phyloP scores from a whole-genome alignment of 1,140 invertebrate species.

The Dermatophagoides farinae region DNA sequence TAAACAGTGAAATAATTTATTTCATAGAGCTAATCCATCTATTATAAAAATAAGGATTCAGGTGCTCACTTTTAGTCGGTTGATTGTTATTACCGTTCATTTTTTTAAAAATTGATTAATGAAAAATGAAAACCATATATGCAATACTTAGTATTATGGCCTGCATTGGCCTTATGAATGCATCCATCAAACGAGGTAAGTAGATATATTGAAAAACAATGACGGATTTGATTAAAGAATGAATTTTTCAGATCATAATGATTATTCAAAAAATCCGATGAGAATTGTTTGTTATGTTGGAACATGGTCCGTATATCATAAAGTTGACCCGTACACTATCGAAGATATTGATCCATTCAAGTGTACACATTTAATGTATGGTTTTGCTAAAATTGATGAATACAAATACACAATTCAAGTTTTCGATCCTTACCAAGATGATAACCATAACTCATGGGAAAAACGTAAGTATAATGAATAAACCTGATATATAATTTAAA shows the following conservation, averaged over 20 bases:
- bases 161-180: no score
- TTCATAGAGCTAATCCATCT: no score
- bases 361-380: conserved; percentile 70
- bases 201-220: neutral
- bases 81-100: no score
- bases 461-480: neutral
- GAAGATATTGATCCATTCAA: conserved; percentile 49
- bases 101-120: no score
- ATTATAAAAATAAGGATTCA: no score
- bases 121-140: no score
- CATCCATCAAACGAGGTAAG: no score
- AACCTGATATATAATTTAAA: neutral
- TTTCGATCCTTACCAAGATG: conserved; percentile 49
- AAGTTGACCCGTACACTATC: conserved; percentile 2
- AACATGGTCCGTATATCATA: conserved; percentile 5
- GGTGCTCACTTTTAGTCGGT: no score
- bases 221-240: neutral
- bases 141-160: no score
- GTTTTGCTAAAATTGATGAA: conserved; percentile 45
- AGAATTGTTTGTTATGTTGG: conserved; percentile 7
- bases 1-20: no score
- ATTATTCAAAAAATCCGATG: conserved; percentile 6
- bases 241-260: neutral
- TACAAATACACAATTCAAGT: conserved; percentile 39
- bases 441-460: neutral